Conservation (phyloP, 2,113 vertebrate species). For the Phyllostomus hastatus region DNA sequence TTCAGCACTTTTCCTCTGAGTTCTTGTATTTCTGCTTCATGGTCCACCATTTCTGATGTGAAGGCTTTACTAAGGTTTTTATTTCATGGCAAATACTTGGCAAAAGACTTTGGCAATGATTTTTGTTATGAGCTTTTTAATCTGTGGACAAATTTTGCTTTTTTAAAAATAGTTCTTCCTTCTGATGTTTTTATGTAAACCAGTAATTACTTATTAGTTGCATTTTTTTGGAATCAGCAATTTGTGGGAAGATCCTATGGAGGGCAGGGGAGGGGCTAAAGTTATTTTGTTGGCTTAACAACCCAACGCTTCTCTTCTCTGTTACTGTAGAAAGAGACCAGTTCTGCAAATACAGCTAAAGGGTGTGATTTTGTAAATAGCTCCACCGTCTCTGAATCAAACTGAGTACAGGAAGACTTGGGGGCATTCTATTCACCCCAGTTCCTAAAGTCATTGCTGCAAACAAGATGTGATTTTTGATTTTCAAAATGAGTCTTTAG, state of each 20-base stretch:
- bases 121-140: not conserved
- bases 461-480: not conserved
- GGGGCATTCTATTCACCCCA: not conserved
- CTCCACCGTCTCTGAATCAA: not conserved
- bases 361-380: not conserved
- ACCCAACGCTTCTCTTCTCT: not conserved
- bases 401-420: not conserved
- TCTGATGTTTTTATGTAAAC: not conserved
- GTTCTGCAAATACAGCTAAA: not conserved
- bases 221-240: not conserved
- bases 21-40: not conserved
- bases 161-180: not conserved
- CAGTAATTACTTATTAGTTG: not conserved
- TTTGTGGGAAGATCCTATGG: not conserved
- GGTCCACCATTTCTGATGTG: not conserved
- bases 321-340: not conserved
- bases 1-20: not conserved
- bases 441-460: not conserved
- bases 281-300: not conserved
- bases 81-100: not conserved
- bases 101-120: not conserved
- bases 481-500: not conserved
- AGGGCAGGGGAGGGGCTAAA: not conserved
- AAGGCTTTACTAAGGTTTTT: not conserved
- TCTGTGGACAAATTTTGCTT: not conserved